Percentiles rank a stretch among this genome's conserved stretches.
These are phyloP conservation scores for Falco novaeseelandiae DNA, from an alignment of 2,797 vertebrate species.

Conservation along the genomic window DNA sequence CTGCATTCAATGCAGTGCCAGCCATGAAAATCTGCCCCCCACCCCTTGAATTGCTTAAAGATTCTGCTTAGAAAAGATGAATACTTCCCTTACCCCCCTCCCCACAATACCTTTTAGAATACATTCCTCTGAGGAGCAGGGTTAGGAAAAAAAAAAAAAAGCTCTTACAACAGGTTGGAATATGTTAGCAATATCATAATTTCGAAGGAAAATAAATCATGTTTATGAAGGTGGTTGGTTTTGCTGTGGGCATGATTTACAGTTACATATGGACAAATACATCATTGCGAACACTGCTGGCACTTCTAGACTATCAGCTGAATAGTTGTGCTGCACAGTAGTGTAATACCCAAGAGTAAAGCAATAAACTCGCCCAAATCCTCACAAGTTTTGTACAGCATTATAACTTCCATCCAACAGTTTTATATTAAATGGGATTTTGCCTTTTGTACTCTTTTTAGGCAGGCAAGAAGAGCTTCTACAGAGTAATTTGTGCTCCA, in stretches of 20 bases:
- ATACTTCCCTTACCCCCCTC: neutral
- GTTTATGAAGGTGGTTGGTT: neutral
- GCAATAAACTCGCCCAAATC: neutral
- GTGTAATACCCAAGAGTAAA: neutral
- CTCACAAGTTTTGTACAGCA: neutral
- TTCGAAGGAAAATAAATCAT: neutral
- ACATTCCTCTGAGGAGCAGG: neutral
- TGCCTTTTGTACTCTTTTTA: neutral
- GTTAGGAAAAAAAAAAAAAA: neutral
- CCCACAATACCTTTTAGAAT: neutral
- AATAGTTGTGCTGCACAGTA: neutral
- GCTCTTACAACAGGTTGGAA: neutral
- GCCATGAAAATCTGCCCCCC: neutral
- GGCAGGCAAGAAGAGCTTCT: neutral
- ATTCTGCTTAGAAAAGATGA: neutral
- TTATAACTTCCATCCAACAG: neutral
- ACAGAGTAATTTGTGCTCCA: neutral
- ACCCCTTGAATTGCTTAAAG: neutral
- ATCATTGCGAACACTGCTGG: neutral
- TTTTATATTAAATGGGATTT: neutral
- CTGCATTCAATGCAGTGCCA: neutral
- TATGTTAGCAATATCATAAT: neutral
- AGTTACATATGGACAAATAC: neutral
- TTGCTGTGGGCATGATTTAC: neutral
- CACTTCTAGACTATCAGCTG: neutral